Percentiles rank a stretch among this genome's conserved stretches.
These are phyloP conservation scores for Eolophus roseicapilla DNA, from an alignment of 2,113 vertebrate species.

Conservation along the genomic window DNA sequence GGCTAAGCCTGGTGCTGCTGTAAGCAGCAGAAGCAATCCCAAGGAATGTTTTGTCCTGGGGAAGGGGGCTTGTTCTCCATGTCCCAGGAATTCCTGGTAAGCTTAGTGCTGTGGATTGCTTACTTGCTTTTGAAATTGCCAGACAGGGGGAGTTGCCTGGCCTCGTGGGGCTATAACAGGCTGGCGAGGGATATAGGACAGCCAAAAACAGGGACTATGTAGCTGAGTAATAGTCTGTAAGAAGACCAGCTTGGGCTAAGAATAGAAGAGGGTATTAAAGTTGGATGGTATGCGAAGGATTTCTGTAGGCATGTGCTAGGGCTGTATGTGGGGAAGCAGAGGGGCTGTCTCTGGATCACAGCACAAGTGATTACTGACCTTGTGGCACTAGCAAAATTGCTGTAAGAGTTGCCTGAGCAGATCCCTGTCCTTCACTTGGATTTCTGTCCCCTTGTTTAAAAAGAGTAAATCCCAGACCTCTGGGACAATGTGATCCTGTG, in stretches of 20 bases:
- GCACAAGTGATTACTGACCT: background rate
- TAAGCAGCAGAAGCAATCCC: background rate
- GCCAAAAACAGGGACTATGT: background rate
- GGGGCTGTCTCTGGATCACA: background rate
- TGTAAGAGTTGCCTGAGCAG: background rate
- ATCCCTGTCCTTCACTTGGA: background rate
- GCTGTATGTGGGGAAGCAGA: background rate
- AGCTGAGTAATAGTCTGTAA: background rate
- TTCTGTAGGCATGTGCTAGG: background rate
- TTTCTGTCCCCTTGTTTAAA: background rate
- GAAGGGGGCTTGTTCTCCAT: background rate
- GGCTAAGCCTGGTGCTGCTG: background rate
- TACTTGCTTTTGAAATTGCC: background rate
- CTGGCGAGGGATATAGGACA: background rate
- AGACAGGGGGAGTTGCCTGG: background rate
- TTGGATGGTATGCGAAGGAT: background rate
- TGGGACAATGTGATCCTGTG: background rate
- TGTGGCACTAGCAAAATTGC: background rate
- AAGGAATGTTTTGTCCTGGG: background rate
- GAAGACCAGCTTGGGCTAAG: background rate
- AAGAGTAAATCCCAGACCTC: background rate
- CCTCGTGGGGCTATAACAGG: background rate
- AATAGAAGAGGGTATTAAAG: background rate
- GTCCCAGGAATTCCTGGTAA: constrained; percentile 14
- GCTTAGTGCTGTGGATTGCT: background rate